These are phyloP conservation scores for Ennomos erosarius DNA, from an alignment of 2,888 invertebrate species.

Conservation along the genomic window DNA sequence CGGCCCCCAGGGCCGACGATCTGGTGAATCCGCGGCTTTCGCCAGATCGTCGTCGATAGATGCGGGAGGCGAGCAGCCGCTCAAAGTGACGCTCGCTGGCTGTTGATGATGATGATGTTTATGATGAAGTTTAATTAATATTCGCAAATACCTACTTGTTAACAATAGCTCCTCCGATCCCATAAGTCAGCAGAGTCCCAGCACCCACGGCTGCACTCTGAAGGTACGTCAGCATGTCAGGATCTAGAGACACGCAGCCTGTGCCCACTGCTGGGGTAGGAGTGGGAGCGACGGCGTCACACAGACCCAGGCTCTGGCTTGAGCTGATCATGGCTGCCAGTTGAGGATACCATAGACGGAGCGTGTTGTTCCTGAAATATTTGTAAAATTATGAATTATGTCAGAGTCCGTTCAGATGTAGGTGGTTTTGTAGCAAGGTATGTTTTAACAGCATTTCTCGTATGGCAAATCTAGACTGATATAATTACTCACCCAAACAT, in stretches of 20 bases:
- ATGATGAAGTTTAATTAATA: too few relatives aligned
- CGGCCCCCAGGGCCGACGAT: too few relatives aligned
- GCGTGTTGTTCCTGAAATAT: slow-evolving; percentile 88
- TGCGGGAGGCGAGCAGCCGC: too few relatives aligned
- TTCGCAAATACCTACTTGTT: slow-evolving; percentile 56
- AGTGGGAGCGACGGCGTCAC: slow-evolving; percentile 67
- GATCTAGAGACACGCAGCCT: slow-evolving; percentile 67
- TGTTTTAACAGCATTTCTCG: too few relatives aligned
- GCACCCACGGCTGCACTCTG: slow-evolving; percentile 89
- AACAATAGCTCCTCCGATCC: slow-evolving; percentile 79
- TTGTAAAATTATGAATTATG: too few relatives aligned
- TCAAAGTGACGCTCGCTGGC: too few relatives aligned
- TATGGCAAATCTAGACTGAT: too few relatives aligned
- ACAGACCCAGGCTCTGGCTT: slow-evolving; percentile 57
- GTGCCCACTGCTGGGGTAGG: slow-evolving; percentile 36
- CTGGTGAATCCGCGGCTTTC: too few relatives aligned
- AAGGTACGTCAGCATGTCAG: slow-evolving; percentile 87
- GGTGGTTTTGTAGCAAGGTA: too few relatives aligned
- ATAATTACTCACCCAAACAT: slow-evolving; percentile 70
- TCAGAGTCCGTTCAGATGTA: too few relatives aligned
- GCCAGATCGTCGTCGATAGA: too few relatives aligned
- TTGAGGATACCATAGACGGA: slow-evolving; percentile 95
- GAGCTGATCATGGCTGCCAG: slow-evolving; percentile 89
- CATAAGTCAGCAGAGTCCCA: slow-evolving; percentile 86
- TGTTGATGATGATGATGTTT: too few relatives aligned